phyloP scores from a whole-genome alignment of 2,113 vertebrate species.

The Pardalotus punctatus region DNA sequence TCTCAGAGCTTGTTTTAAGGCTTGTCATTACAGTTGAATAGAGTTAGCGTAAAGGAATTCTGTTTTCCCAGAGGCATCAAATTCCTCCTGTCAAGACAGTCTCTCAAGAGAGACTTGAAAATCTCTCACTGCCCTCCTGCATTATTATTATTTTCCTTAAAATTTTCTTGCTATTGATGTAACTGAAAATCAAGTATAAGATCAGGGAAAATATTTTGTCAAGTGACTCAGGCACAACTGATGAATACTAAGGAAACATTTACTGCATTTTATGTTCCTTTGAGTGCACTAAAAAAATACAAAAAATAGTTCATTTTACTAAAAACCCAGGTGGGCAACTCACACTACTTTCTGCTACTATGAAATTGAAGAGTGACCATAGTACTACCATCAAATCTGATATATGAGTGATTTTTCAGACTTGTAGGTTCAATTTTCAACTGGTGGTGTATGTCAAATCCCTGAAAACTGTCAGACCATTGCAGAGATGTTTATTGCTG shows the following conservation, averaged over 20 bases:
- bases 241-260: conserved; percentile 9
- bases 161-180: neutral
- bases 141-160: conserved; percentile 36
- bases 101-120: conserved; percentile 7
- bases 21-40: neutral
- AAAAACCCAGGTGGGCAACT: neutral
- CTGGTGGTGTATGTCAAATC: neutral
- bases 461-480: conserved; percentile 1
- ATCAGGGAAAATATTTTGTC: conserved; percentile 59
- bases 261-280: conserved; percentile 1
- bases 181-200: conserved; percentile 17
- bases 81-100: conserved; percentile 41
- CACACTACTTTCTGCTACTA: neutral
- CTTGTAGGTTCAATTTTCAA: neutral
- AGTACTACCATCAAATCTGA: conserved; percentile 28
- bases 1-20: neutral
- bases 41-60: conserved; percentile 31
- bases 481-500: neutral
- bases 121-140: conserved; percentile 13
- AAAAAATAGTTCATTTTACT: conserved; percentile 4
- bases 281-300: neutral
- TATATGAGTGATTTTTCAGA: conserved; percentile 3
- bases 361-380: conserved; percentile 1
- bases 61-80: conserved; percentile 41
- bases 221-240: conserved; percentile 36